These are phyloP conservation scores for Urosaurus nigricauda DNA, from an alignment of 2,797 vertebrate species.

Conservation along the genomic window DNA sequence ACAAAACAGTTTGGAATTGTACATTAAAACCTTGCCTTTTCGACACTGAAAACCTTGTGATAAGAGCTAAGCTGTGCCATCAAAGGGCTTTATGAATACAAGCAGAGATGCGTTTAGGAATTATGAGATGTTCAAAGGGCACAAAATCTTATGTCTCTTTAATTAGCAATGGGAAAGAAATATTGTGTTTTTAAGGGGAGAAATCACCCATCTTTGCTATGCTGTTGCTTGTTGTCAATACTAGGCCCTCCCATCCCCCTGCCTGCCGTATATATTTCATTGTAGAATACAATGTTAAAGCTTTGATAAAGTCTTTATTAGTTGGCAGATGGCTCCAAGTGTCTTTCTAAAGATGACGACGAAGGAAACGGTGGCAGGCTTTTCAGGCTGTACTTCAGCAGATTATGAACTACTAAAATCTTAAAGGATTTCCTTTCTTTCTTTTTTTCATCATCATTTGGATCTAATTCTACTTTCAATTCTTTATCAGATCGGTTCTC, in stretches of 20 bases:
- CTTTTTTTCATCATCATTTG: conserved; percentile 23
- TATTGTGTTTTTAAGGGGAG: conserved; percentile 35
- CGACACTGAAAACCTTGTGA: conserved; percentile 41
- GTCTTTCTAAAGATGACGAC: conserved; percentile 59
- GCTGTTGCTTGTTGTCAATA: conserved; percentile 57
- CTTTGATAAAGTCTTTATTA: conserved; percentile 68
- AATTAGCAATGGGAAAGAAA: conserved; percentile 57
- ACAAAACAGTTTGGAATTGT: conserved; percentile 26
- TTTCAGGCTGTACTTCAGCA: conserved; percentile 62
- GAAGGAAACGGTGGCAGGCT: conserved; percentile 57
- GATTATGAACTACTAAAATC: conserved; percentile 52
- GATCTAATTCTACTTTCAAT: conserved; percentile 44
- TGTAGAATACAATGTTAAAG: conserved; percentile 65
- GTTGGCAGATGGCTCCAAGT: conserved; percentile 70
- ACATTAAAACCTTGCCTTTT: conserved; percentile 47
- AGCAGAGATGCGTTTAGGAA: conserved; percentile 50
- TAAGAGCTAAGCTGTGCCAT: conserved; percentile 41
- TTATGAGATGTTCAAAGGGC: conserved; percentile 45
- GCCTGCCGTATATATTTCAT: conserved; percentile 53
- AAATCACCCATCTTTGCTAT: conserved; percentile 54
- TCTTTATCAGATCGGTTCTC: background rate
- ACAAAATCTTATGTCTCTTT: conserved; percentile 56
- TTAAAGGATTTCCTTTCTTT: conserved; percentile 47
- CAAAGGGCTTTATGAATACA: conserved; percentile 50
- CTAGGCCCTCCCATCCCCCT: conserved; percentile 24